These are phyloP conservation scores for Globia sparganii DNA, from an alignment of 2,888 invertebrate genomes.

Conservation along the genomic window DNA sequence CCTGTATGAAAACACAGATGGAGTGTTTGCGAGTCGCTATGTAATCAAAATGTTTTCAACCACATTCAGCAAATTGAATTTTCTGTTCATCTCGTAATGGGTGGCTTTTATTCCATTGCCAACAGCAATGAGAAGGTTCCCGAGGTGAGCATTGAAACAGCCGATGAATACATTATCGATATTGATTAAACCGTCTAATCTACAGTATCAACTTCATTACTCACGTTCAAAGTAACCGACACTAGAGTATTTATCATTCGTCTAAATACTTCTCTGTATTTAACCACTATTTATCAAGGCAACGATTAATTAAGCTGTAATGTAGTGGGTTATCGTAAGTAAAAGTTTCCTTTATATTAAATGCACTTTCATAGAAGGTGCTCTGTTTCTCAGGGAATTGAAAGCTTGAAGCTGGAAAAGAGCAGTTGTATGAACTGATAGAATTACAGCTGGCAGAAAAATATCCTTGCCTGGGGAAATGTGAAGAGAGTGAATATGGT, in stretches of 20 bases:
- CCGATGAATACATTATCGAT: slow-evolving; percentile 72
- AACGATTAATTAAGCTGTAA: slow-evolving; percentile 49
- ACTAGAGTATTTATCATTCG: slow-evolving; percentile 64
- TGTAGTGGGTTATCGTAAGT: slow-evolving; percentile 3
- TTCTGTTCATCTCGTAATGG: slow-evolving; percentile 78
- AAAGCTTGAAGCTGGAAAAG: slow-evolving; percentile 29
- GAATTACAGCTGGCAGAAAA: slow-evolving; percentile 40
- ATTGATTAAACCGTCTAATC: slow-evolving; percentile 72
- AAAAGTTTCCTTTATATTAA: slow-evolving; percentile 20
- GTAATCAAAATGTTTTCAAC: slow-evolving; percentile 77
- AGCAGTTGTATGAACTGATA: slow-evolving; percentile 35
- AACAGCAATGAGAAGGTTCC: slow-evolving; percentile 61
- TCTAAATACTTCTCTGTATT: slow-evolving; percentile 62
- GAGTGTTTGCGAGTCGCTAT: slow-evolving; percentile 71
- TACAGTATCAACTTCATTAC: slow-evolving; percentile 70
- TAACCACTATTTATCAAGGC: slow-evolving; percentile 58
- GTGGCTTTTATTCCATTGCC: slow-evolving; percentile 71
- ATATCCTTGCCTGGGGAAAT: slow-evolving; percentile 12
- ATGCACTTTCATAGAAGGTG: slow-evolving; percentile 33
- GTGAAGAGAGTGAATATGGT: neutral
- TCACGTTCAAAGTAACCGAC: slow-evolving; percentile 66
- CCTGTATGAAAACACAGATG: slow-evolving; percentile 70
- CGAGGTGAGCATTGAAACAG: slow-evolving; percentile 68
- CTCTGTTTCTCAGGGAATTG: slow-evolving; percentile 25
- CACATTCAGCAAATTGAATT: slow-evolving; percentile 77